Base-by-base conservation (phyloP, 2,888 invertebrate genomes). In the Cantharis nigra region DNA sequence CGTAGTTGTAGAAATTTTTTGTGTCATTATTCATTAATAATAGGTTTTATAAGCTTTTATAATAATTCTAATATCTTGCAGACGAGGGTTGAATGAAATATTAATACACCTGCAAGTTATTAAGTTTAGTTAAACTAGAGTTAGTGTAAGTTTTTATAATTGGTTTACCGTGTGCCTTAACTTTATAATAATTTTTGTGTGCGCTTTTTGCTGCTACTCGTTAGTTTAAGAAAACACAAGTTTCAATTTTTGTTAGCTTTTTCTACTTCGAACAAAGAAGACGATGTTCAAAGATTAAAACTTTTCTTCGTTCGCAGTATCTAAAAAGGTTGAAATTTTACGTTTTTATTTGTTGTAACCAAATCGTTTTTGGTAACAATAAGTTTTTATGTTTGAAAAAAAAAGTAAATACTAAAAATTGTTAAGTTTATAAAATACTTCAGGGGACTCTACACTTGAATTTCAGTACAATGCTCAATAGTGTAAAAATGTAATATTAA, bases 361-460 rank as follows among this genome's bases (percentile, higher is more conserved):
- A 11, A 67, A 28, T 26, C 30, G 20, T 11, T 70, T 63, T 16
- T 70, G 28, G 70, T 23, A 67, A 67, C 23, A 26, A 67, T 65
- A 23, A 65, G 20, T 65, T 65, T 49, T 49, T 4, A 49, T 49
- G 49, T 49, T 49, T 49, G 49, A 49, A n/a, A n/a, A 49, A 49
- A 49, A 49, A 49, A 26, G 33, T 49, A 49, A 49, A 49, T 49
- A 49, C 49, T 49, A 49, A 49, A 49, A 49, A 49, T 49, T 67
- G 65, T 67, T 67, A 67, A 67, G 65, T 67, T 67, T 67, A 49
- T 67, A 26, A 67, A n/a, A 23, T 23, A 23, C 65, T 67, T 75
- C 75, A 75, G 75, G 78, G 73, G 72, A 74, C 76, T 74, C 71
- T 77, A 79, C 76, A 79, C 79, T 79, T 79, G 79, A 79, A 70